Base-by-base conservation (phyloP, 2,888 invertebrate species). In the Xestia rhomboidea region DNA sequence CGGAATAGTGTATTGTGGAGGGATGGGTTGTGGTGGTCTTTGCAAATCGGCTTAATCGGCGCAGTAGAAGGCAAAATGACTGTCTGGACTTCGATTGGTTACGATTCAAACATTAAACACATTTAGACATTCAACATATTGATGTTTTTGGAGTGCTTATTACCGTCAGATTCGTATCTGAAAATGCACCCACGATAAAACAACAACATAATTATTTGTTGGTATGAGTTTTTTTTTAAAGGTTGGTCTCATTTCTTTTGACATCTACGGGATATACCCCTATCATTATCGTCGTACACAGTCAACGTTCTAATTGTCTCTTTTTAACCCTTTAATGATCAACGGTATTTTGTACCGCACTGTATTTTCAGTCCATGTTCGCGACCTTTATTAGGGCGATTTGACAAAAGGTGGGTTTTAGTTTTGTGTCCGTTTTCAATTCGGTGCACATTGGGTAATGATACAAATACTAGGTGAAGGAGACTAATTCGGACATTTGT, bases 361-460 rank as follows among this genome's bases (percentile, higher is more conserved):
- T 71, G 73, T 63, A 71, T 74, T 73, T 79, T 60, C 49, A 44
- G 15, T 54, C 68, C 41, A 24, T 63, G 72, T 67, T 49, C 41
- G 24, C 41, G 79, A 68, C 82, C 67, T 82, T 84, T 46, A n/a
- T 57, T 24, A 60, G 21, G 15, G 21, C 57, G 57, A 60, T 54
- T 51, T 10, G 30, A 70, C 63, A 74, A 79, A 82, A 38, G 51
- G 54, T 44, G 60, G n/a, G 30, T 63, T 60, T 68, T 63, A n/a
- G n/a, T 44, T 63, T 60, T 68, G 44, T 82, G 34, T 44, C 13
- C 0, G n/a, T 38, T 82, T 84, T 79, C 62, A 60, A 60, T 15
- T n/a, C 46, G 1, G 3, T 64, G 38, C 67, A 60, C 63, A 79
- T 82, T 73, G 44, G 27, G 41, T 68, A 82, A 77, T 80, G 83